phyloP scores from a whole-genome alignment of 2,113 vertebrate species.

The Mormyrus lacerda region DNA sequence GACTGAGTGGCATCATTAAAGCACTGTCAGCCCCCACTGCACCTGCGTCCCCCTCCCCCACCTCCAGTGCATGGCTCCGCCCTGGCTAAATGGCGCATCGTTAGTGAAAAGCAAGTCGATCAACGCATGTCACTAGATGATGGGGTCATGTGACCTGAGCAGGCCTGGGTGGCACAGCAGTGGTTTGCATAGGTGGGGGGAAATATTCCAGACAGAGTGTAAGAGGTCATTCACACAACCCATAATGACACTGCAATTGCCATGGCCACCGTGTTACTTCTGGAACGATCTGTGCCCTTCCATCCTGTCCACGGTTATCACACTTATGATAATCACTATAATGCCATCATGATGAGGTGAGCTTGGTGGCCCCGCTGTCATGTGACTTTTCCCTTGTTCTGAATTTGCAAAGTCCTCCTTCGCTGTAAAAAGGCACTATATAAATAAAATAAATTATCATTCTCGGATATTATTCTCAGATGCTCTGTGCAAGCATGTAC shows the following conservation, averaged over 20 bases:
- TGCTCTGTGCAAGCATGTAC: background rate
- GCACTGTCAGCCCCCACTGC: background rate
- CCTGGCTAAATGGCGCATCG: background rate
- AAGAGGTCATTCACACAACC: background rate
- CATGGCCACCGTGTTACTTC: background rate
- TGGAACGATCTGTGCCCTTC: background rate
- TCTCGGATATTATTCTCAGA: background rate
- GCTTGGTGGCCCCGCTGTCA: background rate
- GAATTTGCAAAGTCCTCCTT: background rate
- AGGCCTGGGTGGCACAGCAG: background rate
- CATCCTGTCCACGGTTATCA: background rate
- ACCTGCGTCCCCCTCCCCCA: too few species aligned
- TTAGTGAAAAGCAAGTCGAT: background rate
- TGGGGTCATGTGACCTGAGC: background rate
- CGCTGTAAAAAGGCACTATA: background rate
- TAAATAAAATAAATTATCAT: background rate
- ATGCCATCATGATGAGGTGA: background rate
- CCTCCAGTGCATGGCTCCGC: background rate
- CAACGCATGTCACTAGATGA: background rate
- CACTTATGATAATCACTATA: background rate
- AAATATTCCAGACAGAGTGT: background rate
- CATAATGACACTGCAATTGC: background rate
- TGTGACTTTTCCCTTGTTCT: background rate
- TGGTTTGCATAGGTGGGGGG: background rate
- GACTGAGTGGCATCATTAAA: background rate